A percentile compares a stretch with the other conserved stretches of the same genome.
Conservation (phyloP, 2,888 invertebrate species). For the Oscheius sp. region DNA sequence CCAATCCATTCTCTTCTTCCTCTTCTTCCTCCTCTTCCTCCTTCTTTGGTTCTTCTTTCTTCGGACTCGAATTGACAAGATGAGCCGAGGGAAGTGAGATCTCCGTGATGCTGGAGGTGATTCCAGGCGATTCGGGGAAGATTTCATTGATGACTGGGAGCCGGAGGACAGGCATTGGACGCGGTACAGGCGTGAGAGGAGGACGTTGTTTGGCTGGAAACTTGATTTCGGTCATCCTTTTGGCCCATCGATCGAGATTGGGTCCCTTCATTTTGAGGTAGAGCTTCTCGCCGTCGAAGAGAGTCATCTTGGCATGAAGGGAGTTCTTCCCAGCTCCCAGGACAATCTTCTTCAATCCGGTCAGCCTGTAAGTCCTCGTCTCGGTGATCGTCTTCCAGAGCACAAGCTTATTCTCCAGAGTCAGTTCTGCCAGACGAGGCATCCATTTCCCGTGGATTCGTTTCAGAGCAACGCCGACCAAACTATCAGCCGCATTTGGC, state of each 20-base stretch:
- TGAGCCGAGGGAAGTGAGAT: too few species aligned
- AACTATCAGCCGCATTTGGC: neutral
- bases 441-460: neutral
- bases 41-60: too few species aligned
- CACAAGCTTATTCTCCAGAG: neutral
- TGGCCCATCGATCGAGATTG: neutral
- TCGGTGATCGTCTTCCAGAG: neutral
- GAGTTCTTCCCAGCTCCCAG: neutral
- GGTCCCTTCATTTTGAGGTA: slow-evolving; percentile 12
- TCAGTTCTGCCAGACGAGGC: slow-evolving; percentile 2
- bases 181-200: neutral
- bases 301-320: slow-evolving; percentile 1
- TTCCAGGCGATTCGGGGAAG: too few species aligned
- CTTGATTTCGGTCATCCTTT: neutral
- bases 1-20: too few species aligned
- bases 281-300: neutral
- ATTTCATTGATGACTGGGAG: too few species aligned
- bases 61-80: too few species aligned
- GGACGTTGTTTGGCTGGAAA: neutral
- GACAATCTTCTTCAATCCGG: neutral
- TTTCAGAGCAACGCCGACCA: neutral
- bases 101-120: too few species aligned
- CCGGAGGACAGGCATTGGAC: too few species aligned
- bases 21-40: too few species aligned
- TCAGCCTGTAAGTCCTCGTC: neutral